These are phyloP conservation scores for Plebejus anna DNA, from an alignment of 2,888 invertebrate genomes.

Conservation along the genomic window DNA sequence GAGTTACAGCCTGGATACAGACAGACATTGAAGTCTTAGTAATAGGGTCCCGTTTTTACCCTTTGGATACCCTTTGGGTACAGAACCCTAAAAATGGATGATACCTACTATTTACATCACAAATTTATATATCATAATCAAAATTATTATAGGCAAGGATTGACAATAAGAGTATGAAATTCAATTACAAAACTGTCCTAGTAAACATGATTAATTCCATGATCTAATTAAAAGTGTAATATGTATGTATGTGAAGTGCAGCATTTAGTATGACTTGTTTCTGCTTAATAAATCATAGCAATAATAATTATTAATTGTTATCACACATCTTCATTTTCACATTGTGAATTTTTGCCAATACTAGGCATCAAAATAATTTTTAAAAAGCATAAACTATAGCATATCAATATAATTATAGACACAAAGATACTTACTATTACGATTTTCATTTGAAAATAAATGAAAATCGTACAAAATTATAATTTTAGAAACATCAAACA, in stretches of 20 bases:
- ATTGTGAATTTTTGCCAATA: not conserved
- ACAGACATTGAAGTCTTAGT: too few relatives aligned
- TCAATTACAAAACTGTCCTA: not conserved
- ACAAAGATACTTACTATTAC: slow-evolving; percentile 7
- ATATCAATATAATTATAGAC: not conserved
- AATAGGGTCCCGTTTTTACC: too few relatives aligned
- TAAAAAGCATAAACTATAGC: not conserved
- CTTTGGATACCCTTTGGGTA: too few relatives aligned
- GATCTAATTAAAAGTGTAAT: not conserved
- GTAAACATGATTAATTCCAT: not conserved
- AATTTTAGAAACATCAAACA: slow-evolving; percentile 15
- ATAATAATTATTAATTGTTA: not conserved
- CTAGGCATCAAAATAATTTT: not conserved
- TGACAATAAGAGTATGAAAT: not conserved
- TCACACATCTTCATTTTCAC: not conserved
- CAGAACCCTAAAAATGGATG: not conserved
- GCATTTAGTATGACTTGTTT: not conserved
- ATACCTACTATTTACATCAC: not conserved
- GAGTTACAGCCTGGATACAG: too few relatives aligned
- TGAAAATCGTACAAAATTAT: slow-evolving; percentile 14
- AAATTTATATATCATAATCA: not conserved
- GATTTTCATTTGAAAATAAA: slow-evolving; percentile 24
- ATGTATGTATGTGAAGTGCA: too few relatives aligned
- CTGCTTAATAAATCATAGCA: not conserved
- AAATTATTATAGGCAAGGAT: not conserved